These are phyloP conservation scores for Narcine bancroftii DNA, from an alignment of 2,113 vertebrate species.

Conservation along the genomic window DNA sequence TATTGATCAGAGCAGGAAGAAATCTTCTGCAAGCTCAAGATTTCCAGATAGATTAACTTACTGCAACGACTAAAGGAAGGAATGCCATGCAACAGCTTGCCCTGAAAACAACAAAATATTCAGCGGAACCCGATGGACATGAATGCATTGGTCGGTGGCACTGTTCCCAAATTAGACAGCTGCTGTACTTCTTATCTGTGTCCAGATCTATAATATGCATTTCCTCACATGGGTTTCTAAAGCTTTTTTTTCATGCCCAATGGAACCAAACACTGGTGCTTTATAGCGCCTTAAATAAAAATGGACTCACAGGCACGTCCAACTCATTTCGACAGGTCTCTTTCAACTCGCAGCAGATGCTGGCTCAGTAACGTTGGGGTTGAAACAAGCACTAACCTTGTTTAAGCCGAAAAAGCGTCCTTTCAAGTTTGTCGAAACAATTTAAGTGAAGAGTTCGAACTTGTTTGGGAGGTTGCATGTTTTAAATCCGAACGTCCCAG, in stretches of 20 bases:
- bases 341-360: background rate
- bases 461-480: constrained; percentile 60
- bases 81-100: background rate
- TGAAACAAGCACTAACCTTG: constrained; percentile 60
- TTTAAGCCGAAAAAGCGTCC: constrained; percentile 74
- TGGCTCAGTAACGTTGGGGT: background rate
- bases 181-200: background rate
- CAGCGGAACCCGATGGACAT: too few relatives aligned
- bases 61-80: background rate
- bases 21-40: background rate
- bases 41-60: background rate
- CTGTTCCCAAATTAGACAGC: background rate
- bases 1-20: background rate
- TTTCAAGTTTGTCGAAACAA: constrained; percentile 77
- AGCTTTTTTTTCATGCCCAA: background rate
- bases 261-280: too few relatives aligned
- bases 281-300: background rate
- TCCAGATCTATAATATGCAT: background rate
- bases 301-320: background rate
- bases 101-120: background rate
- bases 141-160: background rate
- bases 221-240: background rate
- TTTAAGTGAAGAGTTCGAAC: constrained; percentile 62
- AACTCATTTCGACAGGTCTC: background rate
- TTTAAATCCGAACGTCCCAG: background rate